These are phyloP conservation scores for Cantharis nigra DNA, from an alignment of 2,888 invertebrate species.

Conservation along the genomic window DNA sequence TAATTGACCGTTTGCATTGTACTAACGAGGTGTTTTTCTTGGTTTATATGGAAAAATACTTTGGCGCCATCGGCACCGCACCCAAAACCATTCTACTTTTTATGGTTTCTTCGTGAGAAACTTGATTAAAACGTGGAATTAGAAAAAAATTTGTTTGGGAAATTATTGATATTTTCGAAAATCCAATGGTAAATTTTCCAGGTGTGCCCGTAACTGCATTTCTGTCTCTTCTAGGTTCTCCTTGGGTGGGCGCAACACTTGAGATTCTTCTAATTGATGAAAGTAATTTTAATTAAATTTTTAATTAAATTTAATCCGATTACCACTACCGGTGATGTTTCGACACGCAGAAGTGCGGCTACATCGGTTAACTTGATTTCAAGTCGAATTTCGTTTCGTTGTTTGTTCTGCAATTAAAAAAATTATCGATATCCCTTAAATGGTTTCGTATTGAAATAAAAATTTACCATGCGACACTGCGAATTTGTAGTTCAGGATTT, in stretches of 20 bases:
- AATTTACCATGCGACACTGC: too few relatives aligned
- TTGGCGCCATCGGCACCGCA: conserved; percentile 22
- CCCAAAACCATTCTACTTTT: conserved; percentile 17
- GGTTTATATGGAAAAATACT: conserved; percentile 20
- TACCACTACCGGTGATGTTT: not conserved
- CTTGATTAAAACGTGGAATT: not conserved
- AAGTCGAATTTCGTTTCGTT: not conserved
- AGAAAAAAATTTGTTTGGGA: not conserved
- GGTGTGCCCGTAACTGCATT: not conserved
- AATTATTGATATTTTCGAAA: not conserved
- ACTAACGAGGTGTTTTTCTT: conserved; percentile 38
- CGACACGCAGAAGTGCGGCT: not conserved
- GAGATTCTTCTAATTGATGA: not conserved
- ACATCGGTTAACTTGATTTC: not conserved
- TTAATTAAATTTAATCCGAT: not conserved
- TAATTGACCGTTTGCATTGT: conserved; percentile 38
- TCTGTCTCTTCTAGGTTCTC: not conserved
- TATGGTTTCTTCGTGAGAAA: conserved; percentile 6
- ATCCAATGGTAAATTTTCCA: not conserved
- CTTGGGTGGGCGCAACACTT: not conserved
- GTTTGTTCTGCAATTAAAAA: not conserved
- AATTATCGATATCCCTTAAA: not conserved
- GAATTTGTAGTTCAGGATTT: too few relatives aligned
- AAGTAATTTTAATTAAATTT: not conserved
- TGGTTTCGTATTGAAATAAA: too few relatives aligned